These are phyloP conservation scores for Gastrophysa polygoni DNA, from an alignment of 2,888 invertebrate genomes.

Conservation along the genomic window DNA sequence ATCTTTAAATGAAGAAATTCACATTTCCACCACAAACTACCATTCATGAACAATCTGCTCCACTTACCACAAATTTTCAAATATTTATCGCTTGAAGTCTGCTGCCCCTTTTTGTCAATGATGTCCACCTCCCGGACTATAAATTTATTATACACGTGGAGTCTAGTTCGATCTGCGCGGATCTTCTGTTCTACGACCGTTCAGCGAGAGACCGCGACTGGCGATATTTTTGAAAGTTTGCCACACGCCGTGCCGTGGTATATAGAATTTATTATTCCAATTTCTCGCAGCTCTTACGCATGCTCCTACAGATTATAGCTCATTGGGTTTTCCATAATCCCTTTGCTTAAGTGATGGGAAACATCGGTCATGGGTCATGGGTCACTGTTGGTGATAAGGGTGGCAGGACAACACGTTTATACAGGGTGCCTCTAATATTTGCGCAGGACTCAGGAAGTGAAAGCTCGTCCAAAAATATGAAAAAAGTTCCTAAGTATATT, in stretches of 20 bases:
- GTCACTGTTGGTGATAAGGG: too few relatives aligned
- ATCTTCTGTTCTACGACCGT: slow-evolving; percentile 20
- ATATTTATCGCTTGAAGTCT: neutral
- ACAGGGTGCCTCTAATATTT: too few relatives aligned
- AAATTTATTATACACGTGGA: neutral
- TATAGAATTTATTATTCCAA: slow-evolving; percentile 11
- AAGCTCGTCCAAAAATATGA: too few relatives aligned
- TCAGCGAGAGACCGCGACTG: slow-evolving; percentile 33
- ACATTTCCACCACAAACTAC: neutral
- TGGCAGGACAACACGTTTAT: too few relatives aligned
- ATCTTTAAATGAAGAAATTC: neutral
- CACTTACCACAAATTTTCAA: neutral
- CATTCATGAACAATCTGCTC: neutral
- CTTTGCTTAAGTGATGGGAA: too few relatives aligned
- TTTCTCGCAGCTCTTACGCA: slow-evolving; percentile 14
- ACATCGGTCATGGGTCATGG: too few relatives aligned
- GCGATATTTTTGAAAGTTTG: slow-evolving; percentile 34
- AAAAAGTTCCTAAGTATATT: too few relatives aligned
- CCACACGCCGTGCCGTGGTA: slow-evolving; percentile 20
- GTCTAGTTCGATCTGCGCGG: neutral
- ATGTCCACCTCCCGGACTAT: slow-evolving; percentile 7
- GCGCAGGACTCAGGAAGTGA: too few relatives aligned
- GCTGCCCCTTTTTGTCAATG: neutral
- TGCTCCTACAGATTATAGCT: neutral
- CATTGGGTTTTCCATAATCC: neutral